These are phyloP conservation scores for Nymphalis urticae DNA, from an alignment of 2,888 invertebrate species.

Conservation along the genomic window DNA sequence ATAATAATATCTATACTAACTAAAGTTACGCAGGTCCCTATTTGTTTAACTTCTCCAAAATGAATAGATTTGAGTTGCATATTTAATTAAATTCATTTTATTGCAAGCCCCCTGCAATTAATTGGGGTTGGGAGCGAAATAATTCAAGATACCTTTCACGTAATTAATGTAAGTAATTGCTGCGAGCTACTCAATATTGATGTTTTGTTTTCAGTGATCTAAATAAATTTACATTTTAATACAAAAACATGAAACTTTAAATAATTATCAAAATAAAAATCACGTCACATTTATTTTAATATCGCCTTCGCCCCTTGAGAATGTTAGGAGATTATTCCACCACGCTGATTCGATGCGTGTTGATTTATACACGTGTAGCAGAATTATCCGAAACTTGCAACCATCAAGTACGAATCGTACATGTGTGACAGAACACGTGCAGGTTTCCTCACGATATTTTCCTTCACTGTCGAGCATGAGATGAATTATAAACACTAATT, in stretches of 20 bases:
- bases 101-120: constrained; percentile 44
- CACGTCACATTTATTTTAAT: no score
- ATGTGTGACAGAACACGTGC: no score
- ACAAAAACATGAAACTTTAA: neutral
- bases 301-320: no score
- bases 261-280: neutral
- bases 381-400: no score
- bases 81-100: constrained; percentile 60
- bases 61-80: constrained; percentile 59
- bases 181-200: constrained; percentile 1
- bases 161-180: constrained; percentile 15
- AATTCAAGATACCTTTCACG: constrained; percentile 16
- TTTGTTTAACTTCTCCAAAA: constrained; percentile 43
- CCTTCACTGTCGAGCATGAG: no score
- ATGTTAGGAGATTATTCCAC: no score
- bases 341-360: no score
- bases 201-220: constrained; percentile 1
- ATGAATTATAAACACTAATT: no score
- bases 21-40: constrained; percentile 39
- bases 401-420: no score
- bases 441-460: no score
- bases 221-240: neutral
- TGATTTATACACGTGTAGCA: no score
- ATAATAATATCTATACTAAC: neutral
- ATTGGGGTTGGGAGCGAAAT: constrained; percentile 35